These are phyloP conservation scores for Psettodes erumei DNA, from an alignment of 2,113 vertebrate genomes.

Conservation along the genomic window DNA sequence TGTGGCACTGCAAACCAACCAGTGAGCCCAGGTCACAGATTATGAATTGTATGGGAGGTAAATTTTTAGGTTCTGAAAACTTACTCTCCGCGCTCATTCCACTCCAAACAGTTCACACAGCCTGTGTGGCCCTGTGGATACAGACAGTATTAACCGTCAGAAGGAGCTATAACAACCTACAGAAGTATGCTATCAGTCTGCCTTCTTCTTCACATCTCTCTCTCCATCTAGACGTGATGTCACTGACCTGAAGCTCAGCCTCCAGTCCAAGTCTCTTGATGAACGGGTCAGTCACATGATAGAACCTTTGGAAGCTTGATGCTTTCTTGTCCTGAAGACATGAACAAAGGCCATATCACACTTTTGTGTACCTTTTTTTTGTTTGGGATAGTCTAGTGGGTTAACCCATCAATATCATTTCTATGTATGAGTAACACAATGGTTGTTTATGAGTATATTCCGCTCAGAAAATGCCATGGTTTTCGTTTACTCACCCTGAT, in stretches of 20 bases:
- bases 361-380: not conserved
- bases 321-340: constrained; percentile 88
- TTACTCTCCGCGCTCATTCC: constrained; percentile 99
- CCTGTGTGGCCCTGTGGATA: constrained; percentile 93
- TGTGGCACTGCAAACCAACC: not conserved
- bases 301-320: constrained; percentile 90
- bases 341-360: constrained; percentile 22
- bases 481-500: constrained; percentile 78
- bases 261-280: constrained; percentile 96
- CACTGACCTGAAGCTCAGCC: constrained; percentile 92
- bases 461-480: not conserved
- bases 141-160: constrained; percentile 27
- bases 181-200: not conserved
- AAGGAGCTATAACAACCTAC: not conserved
- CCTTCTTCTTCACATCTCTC: not conserved
- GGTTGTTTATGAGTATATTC: too few relatives aligned
- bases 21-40: not conserved
- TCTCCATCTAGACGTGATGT: not conserved
- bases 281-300: constrained; percentile 96
- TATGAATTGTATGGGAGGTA: not conserved
- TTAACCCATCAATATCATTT: not conserved
- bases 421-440: not conserved
- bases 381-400: not conserved
- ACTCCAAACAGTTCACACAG: constrained; percentile 99
- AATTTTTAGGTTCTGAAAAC: constrained; percentile 65